Base-by-base conservation (phyloP, 2,888 invertebrate species). In the Ormia ochracea region DNA sequence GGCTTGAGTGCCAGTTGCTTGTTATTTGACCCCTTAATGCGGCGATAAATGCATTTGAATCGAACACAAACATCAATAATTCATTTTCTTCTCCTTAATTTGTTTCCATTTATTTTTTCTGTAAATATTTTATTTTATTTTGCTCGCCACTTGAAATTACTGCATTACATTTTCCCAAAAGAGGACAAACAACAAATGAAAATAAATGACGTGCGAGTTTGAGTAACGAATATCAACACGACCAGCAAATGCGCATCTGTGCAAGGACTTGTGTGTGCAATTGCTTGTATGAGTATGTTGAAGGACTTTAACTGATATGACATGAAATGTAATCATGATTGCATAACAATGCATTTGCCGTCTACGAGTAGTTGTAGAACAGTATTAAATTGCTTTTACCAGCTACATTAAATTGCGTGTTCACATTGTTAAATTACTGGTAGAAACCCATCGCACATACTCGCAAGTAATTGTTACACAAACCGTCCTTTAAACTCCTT, bases 251-350 rank as follows among this genome's bases (percentile, higher is more conserved):
- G n/a, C 17, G 3, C 5, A 31, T 14, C 2, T 41, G 58, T 26
- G 17, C 26, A 9, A 1, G 14, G n/a, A 12, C 48, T 7, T 19
- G n/a, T 28, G 17, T 19, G 5, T 41, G 0, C 4, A 5, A 2
- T 12, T 14, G 28, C 6, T 41, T 52, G 41, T 31, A 33, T 10
- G 28, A 23, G 17, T 3, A 12, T 28, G 28, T 31, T 52, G 61
- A 61, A 72, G 70, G 61, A 52, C 23, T 61, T 12, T 14, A 61
- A 52, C 23, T 38, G 59, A 33, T 52, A 41, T 72, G 70, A 61
- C 61, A 72, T 61, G 52, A 61, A 61, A 61, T 52, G 73, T 73
- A 73, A 73, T 73, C 63, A 73, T 65, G 54, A 38, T 36, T 63
- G 73, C 36, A 63, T 38, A 36, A 48, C 45, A 36, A 38, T 56